These are phyloP conservation scores for Ellobius talpinus DNA, from an alignment of 2,113 vertebrate species.

Conservation along the genomic window DNA sequence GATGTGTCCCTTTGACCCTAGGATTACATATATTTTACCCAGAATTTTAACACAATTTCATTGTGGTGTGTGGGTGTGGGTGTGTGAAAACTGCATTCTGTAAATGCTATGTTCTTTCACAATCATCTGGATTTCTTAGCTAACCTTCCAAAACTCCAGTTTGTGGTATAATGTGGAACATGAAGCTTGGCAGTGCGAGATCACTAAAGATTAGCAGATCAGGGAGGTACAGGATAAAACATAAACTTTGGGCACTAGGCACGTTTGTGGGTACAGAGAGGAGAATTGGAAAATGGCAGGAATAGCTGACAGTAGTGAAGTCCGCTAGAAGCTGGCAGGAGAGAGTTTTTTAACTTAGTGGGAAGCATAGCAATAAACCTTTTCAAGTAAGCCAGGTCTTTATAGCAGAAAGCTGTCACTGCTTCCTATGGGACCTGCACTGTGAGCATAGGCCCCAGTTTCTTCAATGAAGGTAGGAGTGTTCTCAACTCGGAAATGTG, in stretches of 20 bases:
- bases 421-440: neutral
- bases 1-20: neutral
- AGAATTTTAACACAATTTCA: neutral
- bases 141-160: neutral
- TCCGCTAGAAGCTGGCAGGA: neutral
- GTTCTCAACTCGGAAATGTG: neutral
- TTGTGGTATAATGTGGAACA: neutral
- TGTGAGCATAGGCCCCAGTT: neutral
- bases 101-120: neutral
- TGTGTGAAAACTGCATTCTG: constrained; percentile 2
- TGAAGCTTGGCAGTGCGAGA: neutral
- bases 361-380: neutral
- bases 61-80: neutral
- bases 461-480: neutral
- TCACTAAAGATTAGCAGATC: neutral
- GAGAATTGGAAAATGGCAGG: neutral
- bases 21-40: neutral
- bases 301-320: neutral
- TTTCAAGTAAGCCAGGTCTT: neutral
- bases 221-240: neutral
- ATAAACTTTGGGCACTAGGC: neutral
- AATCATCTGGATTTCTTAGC: neutral
- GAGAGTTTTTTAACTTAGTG: neutral
- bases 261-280: neutral
- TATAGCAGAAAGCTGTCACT: neutral